Percentiles rank a stretch among this genome's conserved stretches.
Evolutionary conservation across 2,113 vertebrate species (phyloP).

Genomic region (Sus scrofa): T2T-Sscrofa CM000816.6:50662001-50662500

Average conservation of each 20-base stretch:
- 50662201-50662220: neutral
- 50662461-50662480: neutral
- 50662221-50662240: neutral
- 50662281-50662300: neutral
- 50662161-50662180: neutral
- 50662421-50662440: neutral
- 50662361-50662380: neutral
- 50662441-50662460: neutral
- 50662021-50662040: conserved; percentile 25
- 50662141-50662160: neutral
- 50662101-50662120: conserved; percentile 44
- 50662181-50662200: neutral
- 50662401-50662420: neutral
- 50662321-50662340: neutral
- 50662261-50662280: neutral
- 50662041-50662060: conserved; percentile 3
- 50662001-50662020: neutral
- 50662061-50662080: conserved; percentile 14
- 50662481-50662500: neutral
- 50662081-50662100: conserved; percentile 50
- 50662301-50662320: neutral
- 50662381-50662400: neutral
- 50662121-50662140: neutral
- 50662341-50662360: neutral
- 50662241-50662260: neutral